phyloP scores from a whole-genome alignment of 2,113 vertebrate genomes.

The Hyperoodon ampullatus region DNA sequence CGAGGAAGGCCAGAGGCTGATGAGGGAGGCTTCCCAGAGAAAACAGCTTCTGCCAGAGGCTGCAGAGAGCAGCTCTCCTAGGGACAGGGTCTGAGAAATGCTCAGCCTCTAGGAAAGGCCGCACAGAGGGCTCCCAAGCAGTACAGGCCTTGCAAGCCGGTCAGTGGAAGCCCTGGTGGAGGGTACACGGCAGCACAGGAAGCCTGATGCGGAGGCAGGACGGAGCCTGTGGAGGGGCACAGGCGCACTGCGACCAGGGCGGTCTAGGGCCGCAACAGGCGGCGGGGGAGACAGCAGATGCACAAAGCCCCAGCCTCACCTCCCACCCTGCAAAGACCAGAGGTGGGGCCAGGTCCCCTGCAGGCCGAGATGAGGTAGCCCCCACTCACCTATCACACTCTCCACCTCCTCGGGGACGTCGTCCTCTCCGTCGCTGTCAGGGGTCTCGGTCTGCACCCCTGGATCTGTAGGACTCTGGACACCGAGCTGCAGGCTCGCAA shows the following conservation, averaged over 20 bases:
- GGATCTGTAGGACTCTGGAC: slow-evolving; percentile 57
- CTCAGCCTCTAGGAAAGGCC: not conserved
- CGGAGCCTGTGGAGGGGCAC: not conserved
- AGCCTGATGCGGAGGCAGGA: not conserved
- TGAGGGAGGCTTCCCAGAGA: not conserved
- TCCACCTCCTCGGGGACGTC: slow-evolving; percentile 96
- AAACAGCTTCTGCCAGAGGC: not conserved
- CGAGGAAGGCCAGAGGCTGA: not conserved
- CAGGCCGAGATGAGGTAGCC: not conserved
- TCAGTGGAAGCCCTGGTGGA: not conserved
- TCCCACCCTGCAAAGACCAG: not conserved
- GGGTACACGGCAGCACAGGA: not conserved
- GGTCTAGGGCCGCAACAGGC: fast-evolving
- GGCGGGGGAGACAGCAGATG: not conserved
- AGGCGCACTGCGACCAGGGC: no score
- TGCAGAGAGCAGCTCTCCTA: not conserved
- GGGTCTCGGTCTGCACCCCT: slow-evolving; percentile 32
- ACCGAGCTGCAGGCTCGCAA: slow-evolving; percentile 88
- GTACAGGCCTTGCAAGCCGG: not conserved
- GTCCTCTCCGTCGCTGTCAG: slow-evolving; percentile 86
- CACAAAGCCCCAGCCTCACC: not conserved
- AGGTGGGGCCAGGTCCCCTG: not conserved
- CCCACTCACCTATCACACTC: slow-evolving; percentile 91
- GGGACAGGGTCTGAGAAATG: not conserved
- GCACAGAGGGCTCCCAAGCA: not conserved